A percentile compares a stretch with the other conserved stretches of the same genome.
Evolutionary conservation across 37 sponge, comb jelly and placozoan species (phyloP).

Genomic region (Aphrocallistes beatrix): DNA sequence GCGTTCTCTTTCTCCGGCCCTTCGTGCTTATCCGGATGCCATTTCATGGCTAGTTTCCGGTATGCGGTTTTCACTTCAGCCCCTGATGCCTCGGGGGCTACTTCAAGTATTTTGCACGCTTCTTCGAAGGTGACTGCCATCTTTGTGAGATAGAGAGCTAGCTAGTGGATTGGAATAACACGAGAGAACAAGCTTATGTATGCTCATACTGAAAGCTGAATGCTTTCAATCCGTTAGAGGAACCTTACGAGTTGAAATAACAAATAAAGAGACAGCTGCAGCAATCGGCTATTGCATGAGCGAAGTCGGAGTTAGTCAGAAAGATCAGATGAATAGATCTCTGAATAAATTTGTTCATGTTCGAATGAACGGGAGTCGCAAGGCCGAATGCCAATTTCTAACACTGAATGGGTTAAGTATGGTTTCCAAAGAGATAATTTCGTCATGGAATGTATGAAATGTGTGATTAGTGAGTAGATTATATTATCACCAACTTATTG

Average conservation of each 20-base stretch:
- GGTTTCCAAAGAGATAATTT: no score
- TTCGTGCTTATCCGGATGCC: constrained; percentile 13
- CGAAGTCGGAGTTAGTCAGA: background rate
- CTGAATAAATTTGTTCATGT: background rate
- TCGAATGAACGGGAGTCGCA: no score
- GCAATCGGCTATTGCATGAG: background rate
- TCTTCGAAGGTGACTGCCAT: constrained; percentile 15
- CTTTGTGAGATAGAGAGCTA: background rate
- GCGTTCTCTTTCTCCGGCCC: constrained; percentile 13
- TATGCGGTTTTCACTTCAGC: background rate
- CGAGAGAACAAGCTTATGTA: no score
- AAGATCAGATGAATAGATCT: background rate
- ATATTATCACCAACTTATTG: no score
- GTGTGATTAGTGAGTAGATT: no score
- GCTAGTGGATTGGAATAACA: no score
- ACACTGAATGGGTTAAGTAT: no score
- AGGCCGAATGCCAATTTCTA: no score
- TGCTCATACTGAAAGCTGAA: no score
- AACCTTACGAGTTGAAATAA: background rate
- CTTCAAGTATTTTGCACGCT: background rate
- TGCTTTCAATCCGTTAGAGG: no score
- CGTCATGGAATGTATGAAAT: no score
- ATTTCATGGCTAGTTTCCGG: background rate
- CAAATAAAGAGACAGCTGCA: background rate
- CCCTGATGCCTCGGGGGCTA: background rate